Conservation (phyloP, 23 tunicate genomes). For the Trididemnum nubilum region DNA sequence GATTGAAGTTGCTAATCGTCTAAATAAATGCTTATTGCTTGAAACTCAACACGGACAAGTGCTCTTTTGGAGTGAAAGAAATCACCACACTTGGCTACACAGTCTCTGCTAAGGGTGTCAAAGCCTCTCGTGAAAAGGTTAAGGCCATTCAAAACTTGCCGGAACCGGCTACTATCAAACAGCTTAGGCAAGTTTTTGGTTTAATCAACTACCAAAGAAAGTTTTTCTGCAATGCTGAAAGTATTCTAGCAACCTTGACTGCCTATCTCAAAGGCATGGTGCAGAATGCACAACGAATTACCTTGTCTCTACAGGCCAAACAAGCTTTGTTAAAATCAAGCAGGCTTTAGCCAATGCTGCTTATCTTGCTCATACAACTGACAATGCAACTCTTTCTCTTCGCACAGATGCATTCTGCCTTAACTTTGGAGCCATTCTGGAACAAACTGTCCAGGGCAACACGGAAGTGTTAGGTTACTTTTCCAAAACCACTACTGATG, state of each 20-base stretch:
- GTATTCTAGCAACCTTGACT: slow-evolving; percentile 20
- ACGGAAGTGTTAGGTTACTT: slow-evolving; percentile 30
- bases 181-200: slow-evolving; percentile 17
- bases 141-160: slow-evolving; percentile 35
- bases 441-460: slow-evolving; percentile 31
- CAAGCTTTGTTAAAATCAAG: slow-evolving; percentile 22
- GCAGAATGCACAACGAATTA: not conserved
- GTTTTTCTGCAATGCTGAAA: slow-evolving; percentile 23
- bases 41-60: slow-evolving; percentile 27
- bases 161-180: slow-evolving; percentile 25
- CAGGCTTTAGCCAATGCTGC: slow-evolving; percentile 11
- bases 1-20: slow-evolving; percentile 11
- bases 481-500: slow-evolving; percentile 21
- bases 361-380: slow-evolving; percentile 2
- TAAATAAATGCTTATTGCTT: slow-evolving; percentile 3
- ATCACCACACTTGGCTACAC: slow-evolving; percentile 20
- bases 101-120: slow-evolving; percentile 17
- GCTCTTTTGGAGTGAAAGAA: slow-evolving; percentile 18
- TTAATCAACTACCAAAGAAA: slow-evolving; percentile 20
- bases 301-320: not conserved
- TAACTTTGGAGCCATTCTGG: slow-evolving; percentile 35
- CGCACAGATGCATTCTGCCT: slow-evolving; percentile 29
- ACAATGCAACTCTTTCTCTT: slow-evolving; percentile 18
- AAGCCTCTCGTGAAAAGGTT: slow-evolving; percentile 23
- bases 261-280: slow-evolving; percentile 6